Conservation (phyloP, 2,888 invertebrate genomes). For the Stramonita haemastoma region DNA sequence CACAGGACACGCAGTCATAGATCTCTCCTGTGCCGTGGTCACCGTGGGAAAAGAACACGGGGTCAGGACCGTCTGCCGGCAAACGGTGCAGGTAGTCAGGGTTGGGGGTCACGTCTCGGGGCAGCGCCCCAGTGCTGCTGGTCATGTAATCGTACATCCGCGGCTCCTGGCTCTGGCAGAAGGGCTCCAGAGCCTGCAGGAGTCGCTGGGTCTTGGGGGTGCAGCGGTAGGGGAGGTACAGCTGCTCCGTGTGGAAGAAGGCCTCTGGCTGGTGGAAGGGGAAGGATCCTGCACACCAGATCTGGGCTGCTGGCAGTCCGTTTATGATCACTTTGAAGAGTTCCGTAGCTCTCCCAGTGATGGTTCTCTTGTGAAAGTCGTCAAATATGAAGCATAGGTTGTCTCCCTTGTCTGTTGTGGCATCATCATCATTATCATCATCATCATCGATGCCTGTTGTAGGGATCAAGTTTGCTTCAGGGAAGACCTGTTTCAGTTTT, state of each 20-base stretch:
- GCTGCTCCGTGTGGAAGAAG: neutral
- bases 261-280: neutral
- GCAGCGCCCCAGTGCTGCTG: neutral
- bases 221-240: neutral
- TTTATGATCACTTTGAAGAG: neutral
- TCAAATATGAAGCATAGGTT: neutral
- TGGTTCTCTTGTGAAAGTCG: conserved; percentile 12
- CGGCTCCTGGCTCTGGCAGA: neutral
- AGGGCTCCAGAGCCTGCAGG: conserved; percentile 21
- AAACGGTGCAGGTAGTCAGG: neutral
- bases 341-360: no score
- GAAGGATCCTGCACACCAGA: conserved; percentile 27
- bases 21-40: conserved; percentile 22
- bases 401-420: neutral
- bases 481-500: neutral
- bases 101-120: neutral
- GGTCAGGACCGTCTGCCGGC: conserved; percentile 15
- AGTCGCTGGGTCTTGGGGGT: conserved; percentile 24
- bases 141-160: neutral
- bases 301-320: neutral
- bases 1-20: neutral
- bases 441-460: neutral
- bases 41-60: conserved; percentile 15
- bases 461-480: neutral
- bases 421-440: neutral